Evolutionary conservation across 2,113 vertebrate species (phyloP).

Genomic region (Rana temporaria): DNA sequence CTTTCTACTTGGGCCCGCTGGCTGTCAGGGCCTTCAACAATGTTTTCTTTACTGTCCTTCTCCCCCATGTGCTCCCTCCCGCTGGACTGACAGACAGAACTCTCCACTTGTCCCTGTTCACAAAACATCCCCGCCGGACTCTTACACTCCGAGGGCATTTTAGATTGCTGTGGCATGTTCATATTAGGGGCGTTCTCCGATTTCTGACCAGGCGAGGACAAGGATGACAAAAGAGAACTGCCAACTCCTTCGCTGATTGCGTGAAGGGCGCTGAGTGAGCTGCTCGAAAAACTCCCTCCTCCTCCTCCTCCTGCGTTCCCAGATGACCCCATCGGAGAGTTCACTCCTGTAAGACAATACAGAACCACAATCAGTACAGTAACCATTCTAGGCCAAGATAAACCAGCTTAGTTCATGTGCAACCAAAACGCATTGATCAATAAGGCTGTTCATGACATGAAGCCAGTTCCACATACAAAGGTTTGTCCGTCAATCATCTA

Average conservation of each 20-base stretch:
- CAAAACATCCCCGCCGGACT: conserved; percentile 82
- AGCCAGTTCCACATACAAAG: no score
- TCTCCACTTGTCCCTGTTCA: conserved; percentile 83
- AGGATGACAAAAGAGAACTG: conserved; percentile 86
- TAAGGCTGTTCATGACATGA: neutral
- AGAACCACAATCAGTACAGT: neutral
- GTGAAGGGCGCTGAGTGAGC: conserved; percentile 94
- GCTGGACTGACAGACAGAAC: conserved; percentile 84
- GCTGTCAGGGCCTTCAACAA: conserved; percentile 71
- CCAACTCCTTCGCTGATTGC: conserved; percentile 98
- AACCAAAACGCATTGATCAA: neutral
- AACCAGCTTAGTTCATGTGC: neutral
- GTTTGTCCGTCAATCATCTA: no score
- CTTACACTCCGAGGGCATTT: conserved; percentile 83
- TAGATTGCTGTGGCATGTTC: conserved; percentile 78
- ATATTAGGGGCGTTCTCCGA: conserved; percentile 88
- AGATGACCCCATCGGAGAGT: conserved; percentile 87
- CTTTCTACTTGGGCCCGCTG: conserved; percentile 80
- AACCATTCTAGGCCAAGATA: neutral
- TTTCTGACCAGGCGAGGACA: conserved; percentile 90
- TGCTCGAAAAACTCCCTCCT: conserved; percentile 88
- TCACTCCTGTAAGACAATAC: conserved; percentile 75
- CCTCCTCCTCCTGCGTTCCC: conserved; percentile 71
- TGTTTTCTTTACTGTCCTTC: conserved; percentile 80
- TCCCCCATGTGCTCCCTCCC: conserved; percentile 75